Base-by-base conservation (phyloP, 2,888 invertebrate genomes). In the Cryptocheilus praepositus region DNA sequence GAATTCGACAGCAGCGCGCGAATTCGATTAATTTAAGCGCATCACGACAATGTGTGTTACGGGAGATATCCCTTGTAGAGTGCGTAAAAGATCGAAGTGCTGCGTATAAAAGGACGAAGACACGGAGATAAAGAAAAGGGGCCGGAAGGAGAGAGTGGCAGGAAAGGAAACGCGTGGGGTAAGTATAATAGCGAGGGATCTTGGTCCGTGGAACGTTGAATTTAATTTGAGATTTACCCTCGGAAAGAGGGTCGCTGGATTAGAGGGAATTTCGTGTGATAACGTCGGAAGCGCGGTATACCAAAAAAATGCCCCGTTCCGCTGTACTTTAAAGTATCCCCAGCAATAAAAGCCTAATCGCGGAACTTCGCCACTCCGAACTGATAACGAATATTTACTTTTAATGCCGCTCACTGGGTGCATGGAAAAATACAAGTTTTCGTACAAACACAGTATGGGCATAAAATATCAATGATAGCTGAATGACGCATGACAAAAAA, bases 171-270 rank as follows among this genome's bases (percentile, higher is more conserved):
- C 45, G 22, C 49, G 49, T 49, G 49, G 49, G 18, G n/a, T n/a
- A 18, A 18, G 55, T 54, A 56, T 60, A 67, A 69, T 57, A 55
- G 21, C 46, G 36, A 46, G 18, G 18, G 45, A 55, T 58, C 58
- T 22, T 19, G 19, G 22, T 45, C 18, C 43, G 19, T 4, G 49
- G 52, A 25, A 49, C 3, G 54, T 3, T 16, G 22, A 64, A 62
- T 72, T 61, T 69, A 67, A 75, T 75, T 55, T 46, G 19, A 52
- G 51, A 25, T 55, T 8, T 16, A 36, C 36, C 64, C 44, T n/a
- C 44, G 19, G n/a, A 58, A 46, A 58, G 49, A 18, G 16, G 53
- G 58, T 51, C 28, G 28, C 11, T 11, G 28, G 44, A 53, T 19
- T 36, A 19, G 43, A 19, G 43, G 28, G n/a, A 36, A 43, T 43